Evolutionary conservation across 1,140 invertebrate genomes (phyloP), one percentile per base, ranked within the genome.

Genomic region (Magallana angulata): DNA sequence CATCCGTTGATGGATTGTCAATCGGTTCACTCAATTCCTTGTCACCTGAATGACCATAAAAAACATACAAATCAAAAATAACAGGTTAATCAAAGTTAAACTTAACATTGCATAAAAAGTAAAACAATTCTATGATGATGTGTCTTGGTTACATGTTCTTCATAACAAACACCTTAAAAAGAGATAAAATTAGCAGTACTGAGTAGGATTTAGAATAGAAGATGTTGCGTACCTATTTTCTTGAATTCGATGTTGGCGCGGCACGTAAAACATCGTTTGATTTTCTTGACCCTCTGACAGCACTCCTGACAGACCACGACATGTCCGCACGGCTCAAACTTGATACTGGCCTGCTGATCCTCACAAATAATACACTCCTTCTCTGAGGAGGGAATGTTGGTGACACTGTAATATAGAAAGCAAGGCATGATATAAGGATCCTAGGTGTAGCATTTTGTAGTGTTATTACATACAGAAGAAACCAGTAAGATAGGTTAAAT

Each of bases 211-310:
- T 48, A 48, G 36, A 48, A 48, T 48, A 48, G 1, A 48, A 48
- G 62, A 16, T 18, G 18, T 48, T 48, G 36, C 36, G 0, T 71
- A 76, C 68, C 68, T 76, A 76, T 76, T 30, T 90, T 90, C 81
- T 96, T 95, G 84, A 94, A 95, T 83, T 95, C 95, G 58, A 97
- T 97, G 7, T 95, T 89, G 56, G 95, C 93, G 58, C 96, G 96
- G 93, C 97, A 98, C 58, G 96, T 94, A 30, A 97, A 93, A 94
- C 97, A 98, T 94, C 97, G 97, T 92, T 97, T 98, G 96, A 98
- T 97, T 59, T 97, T 95, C 93, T 97, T 98, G 96, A 98, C 97
- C 58, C 97, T 95, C 16, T 96, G 94, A 82, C 96, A 96, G 94
- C 97, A 98, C 86, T 97, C 97, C 90, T 96, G 96, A 93, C 97